A percentile compares a stretch with the other conserved stretches of the same genome.
phyloP scores from a whole-genome alignment of 2,888 invertebrate species.

The Orthosia gracilis region DNA sequence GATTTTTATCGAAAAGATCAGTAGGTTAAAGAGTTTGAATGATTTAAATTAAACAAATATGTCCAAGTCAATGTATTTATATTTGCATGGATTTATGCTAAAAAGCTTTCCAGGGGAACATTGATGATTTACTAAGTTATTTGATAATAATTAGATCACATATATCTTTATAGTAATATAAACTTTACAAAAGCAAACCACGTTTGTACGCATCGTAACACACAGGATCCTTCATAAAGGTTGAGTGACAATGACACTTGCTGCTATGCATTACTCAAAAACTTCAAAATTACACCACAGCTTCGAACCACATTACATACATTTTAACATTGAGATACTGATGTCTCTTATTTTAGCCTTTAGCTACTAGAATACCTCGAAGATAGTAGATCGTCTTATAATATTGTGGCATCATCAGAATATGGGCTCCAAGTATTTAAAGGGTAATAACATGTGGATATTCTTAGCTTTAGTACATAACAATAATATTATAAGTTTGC shows the following conservation, averaged over 20 bases:
- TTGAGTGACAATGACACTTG: not conserved
- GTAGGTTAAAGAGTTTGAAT: not conserved
- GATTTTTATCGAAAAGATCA: too few species aligned
- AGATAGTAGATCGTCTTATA: slow-evolving; percentile 19
- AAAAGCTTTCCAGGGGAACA: slow-evolving; percentile 75
- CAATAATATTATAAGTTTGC: slow-evolving; percentile 49
- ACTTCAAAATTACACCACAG: slow-evolving; percentile 1
- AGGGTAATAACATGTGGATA: slow-evolving; percentile 40
- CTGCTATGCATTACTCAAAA: slow-evolving; percentile 30
- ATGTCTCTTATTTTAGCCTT: slow-evolving; percentile 1
- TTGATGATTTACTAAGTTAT: slow-evolving; percentile 67
- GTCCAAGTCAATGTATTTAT: slow-evolving; percentile 71
- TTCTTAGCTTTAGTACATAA: slow-evolving; percentile 40
- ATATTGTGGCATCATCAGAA: slow-evolving; percentile 23
- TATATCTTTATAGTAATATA: slow-evolving; percentile 71
- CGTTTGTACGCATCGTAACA: slow-evolving; percentile 45
- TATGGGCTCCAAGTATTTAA: slow-evolving; percentile 32
- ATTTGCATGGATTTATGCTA: slow-evolving; percentile 73
- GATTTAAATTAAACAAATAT: slow-evolving; percentile 28
- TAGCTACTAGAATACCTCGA: slow-evolving; percentile 22
- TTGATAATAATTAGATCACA: slow-evolving; percentile 81
- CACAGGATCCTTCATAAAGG: slow-evolving; percentile 3
- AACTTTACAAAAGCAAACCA: slow-evolving; percentile 73
- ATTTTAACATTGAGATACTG: slow-evolving; percentile 25
- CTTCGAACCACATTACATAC: slow-evolving; percentile 6